These are phyloP conservation scores for Chiloscyllium punctatum DNA, from an alignment of 2,797 vertebrate species.

Conservation along the genomic window DNA sequence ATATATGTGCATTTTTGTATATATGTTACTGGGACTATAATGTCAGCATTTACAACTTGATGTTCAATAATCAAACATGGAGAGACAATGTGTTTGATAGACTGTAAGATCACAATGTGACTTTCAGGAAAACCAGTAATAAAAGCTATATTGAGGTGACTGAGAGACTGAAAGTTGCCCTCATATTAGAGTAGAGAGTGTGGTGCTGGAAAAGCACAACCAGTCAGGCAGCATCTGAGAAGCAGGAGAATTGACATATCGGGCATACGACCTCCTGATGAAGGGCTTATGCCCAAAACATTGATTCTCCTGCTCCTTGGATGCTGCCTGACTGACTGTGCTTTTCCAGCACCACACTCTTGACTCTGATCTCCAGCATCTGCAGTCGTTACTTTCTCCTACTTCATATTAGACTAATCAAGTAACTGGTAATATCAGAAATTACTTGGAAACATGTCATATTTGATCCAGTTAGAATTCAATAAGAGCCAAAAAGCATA, in stretches of 20 bases:
- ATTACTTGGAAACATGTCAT: slow-evolving; percentile 10
- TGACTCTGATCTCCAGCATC: too few species aligned
- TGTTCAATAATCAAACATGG: background rate
- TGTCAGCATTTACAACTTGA: background rate
- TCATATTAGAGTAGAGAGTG: background rate
- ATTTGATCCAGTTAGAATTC: slow-evolving; percentile 1
- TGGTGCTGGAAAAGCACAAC: too few species aligned
- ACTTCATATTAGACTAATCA: background rate
- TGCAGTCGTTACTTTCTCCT: too few species aligned
- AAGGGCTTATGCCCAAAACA: too few species aligned
- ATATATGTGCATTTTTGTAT: background rate
- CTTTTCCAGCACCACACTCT: too few species aligned
- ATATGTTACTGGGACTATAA: background rate
- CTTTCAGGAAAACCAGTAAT: background rate
- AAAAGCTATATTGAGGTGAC: background rate
- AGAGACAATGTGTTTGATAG: background rate
- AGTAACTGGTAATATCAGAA: background rate
- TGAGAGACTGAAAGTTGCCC: background rate
- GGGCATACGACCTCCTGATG: too few species aligned
- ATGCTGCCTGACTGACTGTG: too few species aligned
- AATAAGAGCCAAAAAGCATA: background rate
- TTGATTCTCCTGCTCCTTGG: too few species aligned
- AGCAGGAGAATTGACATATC: too few species aligned
- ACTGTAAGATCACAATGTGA: background rate
- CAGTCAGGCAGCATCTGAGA: too few species aligned